Conservation (phyloP, 2,888 invertebrate genomes). For the Dynastes tityus region DNA sequence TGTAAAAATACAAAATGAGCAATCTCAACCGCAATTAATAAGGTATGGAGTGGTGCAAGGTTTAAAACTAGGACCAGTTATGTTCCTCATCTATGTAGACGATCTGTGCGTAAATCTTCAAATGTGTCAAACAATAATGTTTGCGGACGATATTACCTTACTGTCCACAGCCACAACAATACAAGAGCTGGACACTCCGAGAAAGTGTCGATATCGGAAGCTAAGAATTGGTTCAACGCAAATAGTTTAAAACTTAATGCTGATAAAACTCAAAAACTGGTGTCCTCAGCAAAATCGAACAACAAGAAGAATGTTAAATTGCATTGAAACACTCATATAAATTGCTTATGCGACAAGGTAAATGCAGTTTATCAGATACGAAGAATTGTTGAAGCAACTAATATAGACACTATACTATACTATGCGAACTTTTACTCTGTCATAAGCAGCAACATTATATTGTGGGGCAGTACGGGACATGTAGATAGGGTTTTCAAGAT, state of each 20-base stretch:
- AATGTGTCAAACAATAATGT: no score
- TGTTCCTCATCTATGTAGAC: no score
- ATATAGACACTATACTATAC: no score
- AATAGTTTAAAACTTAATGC: neutral
- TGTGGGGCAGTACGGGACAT: no score
- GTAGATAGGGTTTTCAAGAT: no score
- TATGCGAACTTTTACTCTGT: no score
- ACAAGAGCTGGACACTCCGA: neutral
- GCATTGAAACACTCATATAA: neutral
- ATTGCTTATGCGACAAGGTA: neutral
- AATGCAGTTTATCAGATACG: neutral
- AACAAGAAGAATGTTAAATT: neutral
- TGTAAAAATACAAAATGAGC: neutral
- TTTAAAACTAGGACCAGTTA: slow-evolving; percentile 15
- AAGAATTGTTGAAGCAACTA: no score
- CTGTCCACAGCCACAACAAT: neutral
- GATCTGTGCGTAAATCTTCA: no score
- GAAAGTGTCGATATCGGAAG: neutral
- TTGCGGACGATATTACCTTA: neutral
- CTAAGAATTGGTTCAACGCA: neutral
- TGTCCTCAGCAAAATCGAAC: neutral
- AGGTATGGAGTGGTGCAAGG: neutral
- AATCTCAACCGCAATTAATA: no score
- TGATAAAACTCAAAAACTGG: no score
- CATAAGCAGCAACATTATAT: no score